Conservation (phyloP, 1,140 invertebrate species). For the Mycetomoellerius zeteki region DNA sequence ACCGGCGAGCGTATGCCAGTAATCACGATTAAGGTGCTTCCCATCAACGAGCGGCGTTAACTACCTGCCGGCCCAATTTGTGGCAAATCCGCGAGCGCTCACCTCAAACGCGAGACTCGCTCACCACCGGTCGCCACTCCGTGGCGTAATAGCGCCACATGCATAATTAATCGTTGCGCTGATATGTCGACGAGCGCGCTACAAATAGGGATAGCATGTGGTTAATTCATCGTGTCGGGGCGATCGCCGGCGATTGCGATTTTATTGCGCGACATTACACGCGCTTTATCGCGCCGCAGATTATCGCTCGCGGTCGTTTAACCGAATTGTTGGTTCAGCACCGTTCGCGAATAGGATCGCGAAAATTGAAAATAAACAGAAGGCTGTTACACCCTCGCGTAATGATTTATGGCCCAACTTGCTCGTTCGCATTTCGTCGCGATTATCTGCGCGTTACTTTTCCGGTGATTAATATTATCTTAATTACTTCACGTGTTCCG, state of each 20-base stretch:
- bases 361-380: constrained; percentile 62
- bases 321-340: constrained; percentile 45
- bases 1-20: constrained; percentile 43
- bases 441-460: constrained; percentile 27
- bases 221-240: constrained; percentile 76
- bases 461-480: constrained; percentile 47
- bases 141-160: constrained; percentile 74
- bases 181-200: constrained; percentile 75
- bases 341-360: constrained; percentile 37
- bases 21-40: constrained; percentile 60
- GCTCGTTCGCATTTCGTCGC: background rate
- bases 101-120: constrained; percentile 44
- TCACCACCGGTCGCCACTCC: constrained; percentile 46
- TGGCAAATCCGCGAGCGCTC: constrained; percentile 38
- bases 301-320: constrained; percentile 63
- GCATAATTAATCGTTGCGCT: constrained; percentile 80
- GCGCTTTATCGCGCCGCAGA: constrained; percentile 65
- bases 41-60: constrained; percentile 58
- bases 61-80: constrained; percentile 54
- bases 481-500: background rate
- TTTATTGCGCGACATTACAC: constrained; percentile 75
- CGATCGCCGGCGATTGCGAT: constrained; percentile 76
- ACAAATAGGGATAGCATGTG: constrained; percentile 80
- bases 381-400: background rate
- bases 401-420: constrained; percentile 40